Evolutionary conservation across 2,888 invertebrate genomes (phyloP).

Genomic region (Criorhina ranunculi): DNA sequence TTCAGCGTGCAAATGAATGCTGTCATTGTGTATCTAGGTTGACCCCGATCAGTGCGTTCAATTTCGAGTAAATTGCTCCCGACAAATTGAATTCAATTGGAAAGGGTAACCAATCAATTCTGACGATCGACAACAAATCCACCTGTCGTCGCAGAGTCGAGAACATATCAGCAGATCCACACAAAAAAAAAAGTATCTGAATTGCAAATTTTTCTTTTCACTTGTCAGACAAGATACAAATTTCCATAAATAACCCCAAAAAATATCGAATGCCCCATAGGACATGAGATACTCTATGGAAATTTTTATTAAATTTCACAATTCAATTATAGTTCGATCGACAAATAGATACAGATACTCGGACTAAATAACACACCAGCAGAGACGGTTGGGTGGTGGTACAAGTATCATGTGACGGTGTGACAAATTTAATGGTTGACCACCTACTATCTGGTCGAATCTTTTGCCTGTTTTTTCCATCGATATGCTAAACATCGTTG

Average conservation of each 20-base stretch:
- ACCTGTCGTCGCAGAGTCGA: constrained; percentile 17
- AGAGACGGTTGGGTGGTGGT: too few relatives aligned
- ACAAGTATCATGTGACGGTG: not conserved
- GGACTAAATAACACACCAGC: not conserved
- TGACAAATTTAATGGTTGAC: constrained; percentile 1
- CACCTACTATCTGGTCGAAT: constrained; percentile 10
- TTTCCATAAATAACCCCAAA: not conserved
- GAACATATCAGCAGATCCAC: not conserved
- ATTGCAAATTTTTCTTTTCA: constrained; percentile 33
- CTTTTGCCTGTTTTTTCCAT: not conserved
- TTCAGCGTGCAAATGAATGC: constrained; percentile 7
- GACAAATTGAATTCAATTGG: constrained; percentile 8
- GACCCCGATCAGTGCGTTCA: not conserved
- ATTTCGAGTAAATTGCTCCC: not conserved
- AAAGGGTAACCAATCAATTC: constrained; percentile 15
- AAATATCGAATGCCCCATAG: constrained; percentile 11
- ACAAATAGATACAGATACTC: not conserved
- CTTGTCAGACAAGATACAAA: not conserved
- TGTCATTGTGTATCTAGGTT: constrained; percentile 3
- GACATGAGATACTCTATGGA: not conserved
- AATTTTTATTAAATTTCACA: constrained; percentile 24
- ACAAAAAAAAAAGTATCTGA: constrained; percentile 12
- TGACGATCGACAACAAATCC: constrained; percentile 9
- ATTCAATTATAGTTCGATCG: constrained; percentile 21
- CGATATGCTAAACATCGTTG: constrained; percentile 13